Conservation (phyloP, 2,888 invertebrate species). For the Aradus depressus region DNA sequence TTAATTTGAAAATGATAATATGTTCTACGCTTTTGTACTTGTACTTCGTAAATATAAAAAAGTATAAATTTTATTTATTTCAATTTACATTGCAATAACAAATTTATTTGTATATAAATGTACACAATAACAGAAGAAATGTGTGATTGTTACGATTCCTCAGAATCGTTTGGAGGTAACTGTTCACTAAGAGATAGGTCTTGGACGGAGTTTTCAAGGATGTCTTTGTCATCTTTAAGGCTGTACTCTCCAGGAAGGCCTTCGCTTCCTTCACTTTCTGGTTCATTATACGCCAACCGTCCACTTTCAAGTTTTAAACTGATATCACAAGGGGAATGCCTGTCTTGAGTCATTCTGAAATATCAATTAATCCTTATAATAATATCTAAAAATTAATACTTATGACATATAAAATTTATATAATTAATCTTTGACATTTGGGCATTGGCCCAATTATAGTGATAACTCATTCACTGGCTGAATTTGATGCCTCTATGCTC, state of each 20-base stretch:
- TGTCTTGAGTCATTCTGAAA: slow-evolving; percentile 15
- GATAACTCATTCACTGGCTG: too few species aligned
- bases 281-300: slow-evolving; percentile 7
- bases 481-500: too few species aligned
- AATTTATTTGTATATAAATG: slow-evolving; percentile 13
- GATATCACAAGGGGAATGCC: slow-evolving; percentile 9
- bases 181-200: slow-evolving; percentile 19
- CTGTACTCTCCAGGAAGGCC: background rate
- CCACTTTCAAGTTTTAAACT: slow-evolving; percentile 4
- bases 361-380: background rate
- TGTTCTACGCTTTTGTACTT: slow-evolving; percentile 17
- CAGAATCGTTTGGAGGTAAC: slow-evolving; percentile 13
- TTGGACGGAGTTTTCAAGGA: slow-evolving; percentile 17
- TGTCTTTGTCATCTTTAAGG: slow-evolving; percentile 10
- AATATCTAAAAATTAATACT: background rate
- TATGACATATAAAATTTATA: too few species aligned
- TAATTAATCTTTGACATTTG: too few species aligned
- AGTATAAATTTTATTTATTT: slow-evolving; percentile 18
- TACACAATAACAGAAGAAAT: slow-evolving; percentile 2
- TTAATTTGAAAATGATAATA: too few species aligned
- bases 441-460: too few species aligned
- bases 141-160: slow-evolving; percentile 18
- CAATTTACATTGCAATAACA: slow-evolving; percentile 10
- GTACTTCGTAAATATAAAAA: slow-evolving; percentile 18
- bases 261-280: slow-evolving; percentile 8